These are phyloP conservation scores for Liopterus haemorrhoidalis DNA, from an alignment of 2,888 invertebrate genomes.

Conservation along the genomic window DNA sequence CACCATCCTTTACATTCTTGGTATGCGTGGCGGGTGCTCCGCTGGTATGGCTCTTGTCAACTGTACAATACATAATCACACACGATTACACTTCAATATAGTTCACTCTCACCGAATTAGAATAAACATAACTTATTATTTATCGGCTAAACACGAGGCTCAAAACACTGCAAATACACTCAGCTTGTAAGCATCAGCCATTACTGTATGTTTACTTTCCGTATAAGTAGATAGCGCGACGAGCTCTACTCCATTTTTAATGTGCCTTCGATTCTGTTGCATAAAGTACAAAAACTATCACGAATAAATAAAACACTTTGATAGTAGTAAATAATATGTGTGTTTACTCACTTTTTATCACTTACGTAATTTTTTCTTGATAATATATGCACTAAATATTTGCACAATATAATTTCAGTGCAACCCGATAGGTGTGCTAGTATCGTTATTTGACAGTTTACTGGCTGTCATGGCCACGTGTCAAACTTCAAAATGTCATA, in stretches of 20 bases:
- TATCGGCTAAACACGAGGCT: slow-evolving; percentile 27
- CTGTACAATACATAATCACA: slow-evolving; percentile 65
- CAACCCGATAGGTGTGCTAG: slow-evolving; percentile 7
- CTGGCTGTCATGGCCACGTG: slow-evolving; percentile 18
- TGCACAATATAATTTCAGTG: background rate
- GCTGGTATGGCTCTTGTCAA: slow-evolving; percentile 68
- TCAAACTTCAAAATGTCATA: slow-evolving; percentile 17
- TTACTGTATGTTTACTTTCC: slow-evolving; percentile 43
- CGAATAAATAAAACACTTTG: too few species aligned
- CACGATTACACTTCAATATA: slow-evolving; percentile 40
- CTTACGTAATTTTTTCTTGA: too few species aligned
- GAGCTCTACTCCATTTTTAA: slow-evolving; percentile 7
- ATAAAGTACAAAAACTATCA: too few species aligned
- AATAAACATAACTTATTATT: slow-evolving; percentile 47
- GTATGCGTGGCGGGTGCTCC: slow-evolving; percentile 66
- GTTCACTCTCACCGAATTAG: slow-evolving; percentile 57
- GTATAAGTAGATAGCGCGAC: slow-evolving; percentile 39
- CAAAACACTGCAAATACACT: slow-evolving; percentile 19
- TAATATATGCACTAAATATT: slow-evolving; percentile 4
- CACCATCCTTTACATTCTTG: slow-evolving; percentile 71
- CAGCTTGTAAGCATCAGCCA: slow-evolving; percentile 38
- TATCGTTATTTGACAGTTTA: background rate
- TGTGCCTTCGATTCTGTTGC: too few species aligned
- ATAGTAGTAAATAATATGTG: too few species aligned
- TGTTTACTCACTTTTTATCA: background rate